phyloP scores from a whole-genome alignment of 2,113 vertebrate species.

The Romanogobio albipinnatus region DNA sequence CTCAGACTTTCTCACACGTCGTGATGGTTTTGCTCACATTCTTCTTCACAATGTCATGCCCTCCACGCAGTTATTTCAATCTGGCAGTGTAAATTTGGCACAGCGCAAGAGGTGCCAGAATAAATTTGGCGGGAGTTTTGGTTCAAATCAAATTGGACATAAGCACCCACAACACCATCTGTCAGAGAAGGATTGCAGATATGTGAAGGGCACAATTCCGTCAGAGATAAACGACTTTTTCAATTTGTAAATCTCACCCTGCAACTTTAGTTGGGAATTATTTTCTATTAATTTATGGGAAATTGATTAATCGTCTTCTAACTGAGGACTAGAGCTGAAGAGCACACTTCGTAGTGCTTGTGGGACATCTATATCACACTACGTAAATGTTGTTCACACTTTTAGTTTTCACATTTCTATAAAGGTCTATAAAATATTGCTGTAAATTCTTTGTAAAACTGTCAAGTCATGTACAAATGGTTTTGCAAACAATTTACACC shows the following conservation, averaged over 20 bases:
- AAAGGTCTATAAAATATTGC: background rate
- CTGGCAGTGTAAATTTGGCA: slow-evolving; percentile 82
- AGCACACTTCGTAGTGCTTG: background rate
- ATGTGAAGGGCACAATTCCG: slow-evolving; percentile 81
- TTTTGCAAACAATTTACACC: background rate
- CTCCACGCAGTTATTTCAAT: slow-evolving; percentile 80
- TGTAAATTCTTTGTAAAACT: background rate
- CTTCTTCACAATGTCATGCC: slow-evolving; percentile 81
- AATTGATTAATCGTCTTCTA: slow-evolving; percentile 29
- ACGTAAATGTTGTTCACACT: background rate
- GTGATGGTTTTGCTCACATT: slow-evolving; percentile 80
- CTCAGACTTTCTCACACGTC: slow-evolving; percentile 72
- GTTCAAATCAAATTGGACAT: slow-evolving; percentile 87
- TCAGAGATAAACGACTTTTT: slow-evolving; percentile 78
- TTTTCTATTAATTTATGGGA: slow-evolving; percentile 23
- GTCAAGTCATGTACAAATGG: slow-evolving; percentile 1
- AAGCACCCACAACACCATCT: slow-evolving; percentile 86
- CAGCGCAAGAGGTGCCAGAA: slow-evolving; percentile 78
- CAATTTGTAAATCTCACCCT: slow-evolving; percentile 76
- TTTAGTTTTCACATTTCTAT: too few relatives aligned
- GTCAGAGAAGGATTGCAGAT: slow-evolving; percentile 76
- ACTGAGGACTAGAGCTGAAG: slow-evolving; percentile 8
- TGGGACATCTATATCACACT: background rate
- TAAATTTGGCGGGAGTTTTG: slow-evolving; percentile 82
- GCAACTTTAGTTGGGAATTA: slow-evolving; percentile 44